Conservation (phyloP, 2,113 vertebrate species). For the Peromyscus californicus region DNA sequence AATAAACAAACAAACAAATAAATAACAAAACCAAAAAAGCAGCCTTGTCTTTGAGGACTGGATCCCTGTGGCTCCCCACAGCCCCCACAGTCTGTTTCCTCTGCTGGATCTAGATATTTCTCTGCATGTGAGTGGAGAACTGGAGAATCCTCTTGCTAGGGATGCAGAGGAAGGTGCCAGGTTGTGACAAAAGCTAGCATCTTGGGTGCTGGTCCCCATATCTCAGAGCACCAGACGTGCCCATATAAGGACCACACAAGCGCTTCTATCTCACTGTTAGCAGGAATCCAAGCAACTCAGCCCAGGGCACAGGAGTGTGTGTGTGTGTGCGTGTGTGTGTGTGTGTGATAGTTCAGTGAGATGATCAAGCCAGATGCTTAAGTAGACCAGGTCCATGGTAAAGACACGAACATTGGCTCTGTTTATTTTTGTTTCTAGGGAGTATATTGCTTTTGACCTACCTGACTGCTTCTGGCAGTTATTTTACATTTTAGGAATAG, state of each 20-base stretch:
- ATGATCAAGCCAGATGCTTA: background rate
- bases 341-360: background rate
- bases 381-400: background rate
- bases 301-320: background rate
- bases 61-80: background rate
- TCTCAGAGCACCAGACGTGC: background rate
- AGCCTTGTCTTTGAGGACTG: background rate
- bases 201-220: fast-evolving
- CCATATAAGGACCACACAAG: background rate
- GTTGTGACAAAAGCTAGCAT: background rate
- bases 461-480: background rate
- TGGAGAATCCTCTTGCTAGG: background rate
- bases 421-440: background rate
- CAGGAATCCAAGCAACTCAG: background rate
- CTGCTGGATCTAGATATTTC: background rate
- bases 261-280: background rate
- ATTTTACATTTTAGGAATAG: conserved; percentile 27
- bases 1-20: too few species aligned
- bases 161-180: background rate
- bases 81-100: background rate
- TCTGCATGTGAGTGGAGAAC: fast-evolving
- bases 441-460: background rate
- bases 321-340: background rate
- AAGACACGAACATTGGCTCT: background rate
- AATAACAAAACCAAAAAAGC: too few species aligned